A percentile compares a stretch with the other conserved stretches of the same genome.
phyloP scores from a whole-genome alignment of 2,113 vertebrate species.

The Melanerpes formicivorus region DNA sequence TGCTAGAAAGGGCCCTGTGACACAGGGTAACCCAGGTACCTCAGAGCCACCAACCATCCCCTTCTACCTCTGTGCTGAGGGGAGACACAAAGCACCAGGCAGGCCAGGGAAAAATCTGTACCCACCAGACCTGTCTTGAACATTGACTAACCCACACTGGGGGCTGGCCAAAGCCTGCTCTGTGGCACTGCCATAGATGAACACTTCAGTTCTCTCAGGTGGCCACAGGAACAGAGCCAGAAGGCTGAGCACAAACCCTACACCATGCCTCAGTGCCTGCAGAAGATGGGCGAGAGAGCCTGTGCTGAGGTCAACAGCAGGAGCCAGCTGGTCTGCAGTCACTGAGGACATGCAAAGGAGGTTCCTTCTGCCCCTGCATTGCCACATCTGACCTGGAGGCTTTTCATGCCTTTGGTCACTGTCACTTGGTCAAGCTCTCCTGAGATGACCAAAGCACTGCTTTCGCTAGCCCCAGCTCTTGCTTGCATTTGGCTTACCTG shows the following conservation, averaged over 20 bases:
- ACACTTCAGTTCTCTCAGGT: not conserved
- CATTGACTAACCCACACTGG: not conserved
- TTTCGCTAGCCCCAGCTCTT: not conserved
- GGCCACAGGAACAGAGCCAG: not conserved
- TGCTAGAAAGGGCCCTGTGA: not conserved
- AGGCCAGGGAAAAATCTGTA: not conserved
- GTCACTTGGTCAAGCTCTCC: not conserved
- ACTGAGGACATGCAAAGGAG: fast-evolving
- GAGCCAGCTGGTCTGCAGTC: not conserved
- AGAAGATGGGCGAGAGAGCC: not conserved
- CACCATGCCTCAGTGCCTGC: not conserved
- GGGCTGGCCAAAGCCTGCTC: not conserved
- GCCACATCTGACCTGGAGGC: not conserved
- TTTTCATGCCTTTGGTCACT: not conserved
- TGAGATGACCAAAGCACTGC: not conserved
- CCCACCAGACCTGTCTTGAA: not conserved
- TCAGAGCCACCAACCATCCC: not conserved
- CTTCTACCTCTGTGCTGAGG: not conserved
- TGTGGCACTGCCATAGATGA: not conserved
- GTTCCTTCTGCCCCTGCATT: not conserved
- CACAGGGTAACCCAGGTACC: not conserved
- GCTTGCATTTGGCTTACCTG: not conserved
- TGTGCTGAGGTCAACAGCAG: not conserved
- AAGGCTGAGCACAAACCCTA: fast-evolving
- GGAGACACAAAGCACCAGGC: not conserved